phyloP scores from a whole-genome alignment of 2,113 vertebrate species.

The Spermophilus dauricus region DNA sequence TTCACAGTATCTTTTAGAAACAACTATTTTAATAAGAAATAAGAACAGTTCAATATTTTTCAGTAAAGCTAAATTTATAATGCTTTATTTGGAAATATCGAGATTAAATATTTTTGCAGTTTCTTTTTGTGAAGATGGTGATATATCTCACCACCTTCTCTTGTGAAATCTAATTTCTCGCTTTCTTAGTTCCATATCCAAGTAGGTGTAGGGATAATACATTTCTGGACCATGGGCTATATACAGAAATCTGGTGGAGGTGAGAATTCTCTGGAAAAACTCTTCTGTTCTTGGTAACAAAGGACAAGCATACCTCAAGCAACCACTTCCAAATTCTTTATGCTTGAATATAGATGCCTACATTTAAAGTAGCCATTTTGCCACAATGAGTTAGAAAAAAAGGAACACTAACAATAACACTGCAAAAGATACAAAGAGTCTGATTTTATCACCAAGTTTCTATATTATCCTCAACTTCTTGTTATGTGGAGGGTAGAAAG shows the following conservation, averaged over 20 bases:
- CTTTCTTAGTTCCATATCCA: neutral
- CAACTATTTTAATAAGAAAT: constrained; percentile 44
- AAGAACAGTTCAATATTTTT: constrained; percentile 41
- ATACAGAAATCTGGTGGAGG: neutral
- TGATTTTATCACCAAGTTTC: neutral
- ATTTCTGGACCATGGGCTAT: neutral
- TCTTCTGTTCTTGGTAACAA: neutral
- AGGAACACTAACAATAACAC: neutral
- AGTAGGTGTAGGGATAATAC: neutral
- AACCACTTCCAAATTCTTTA: neutral
- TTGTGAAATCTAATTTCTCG: neutral
- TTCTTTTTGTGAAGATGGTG: neutral
- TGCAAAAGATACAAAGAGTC: neutral
- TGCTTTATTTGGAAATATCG: constrained; percentile 36
- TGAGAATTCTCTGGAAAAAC: neutral
- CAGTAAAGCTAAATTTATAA: constrained; percentile 43
- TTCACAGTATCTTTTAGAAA: neutral
- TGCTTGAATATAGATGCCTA: neutral
- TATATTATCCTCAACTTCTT: neutral
- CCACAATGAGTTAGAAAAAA: neutral
- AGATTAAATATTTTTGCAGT: neutral
- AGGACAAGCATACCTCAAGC: neutral
- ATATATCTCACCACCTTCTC: neutral
- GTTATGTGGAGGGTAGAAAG: neutral
- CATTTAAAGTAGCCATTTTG: neutral